Base-by-base conservation (phyloP, 2,797 vertebrate species). In the Macroramphosus scolopax region DNA sequence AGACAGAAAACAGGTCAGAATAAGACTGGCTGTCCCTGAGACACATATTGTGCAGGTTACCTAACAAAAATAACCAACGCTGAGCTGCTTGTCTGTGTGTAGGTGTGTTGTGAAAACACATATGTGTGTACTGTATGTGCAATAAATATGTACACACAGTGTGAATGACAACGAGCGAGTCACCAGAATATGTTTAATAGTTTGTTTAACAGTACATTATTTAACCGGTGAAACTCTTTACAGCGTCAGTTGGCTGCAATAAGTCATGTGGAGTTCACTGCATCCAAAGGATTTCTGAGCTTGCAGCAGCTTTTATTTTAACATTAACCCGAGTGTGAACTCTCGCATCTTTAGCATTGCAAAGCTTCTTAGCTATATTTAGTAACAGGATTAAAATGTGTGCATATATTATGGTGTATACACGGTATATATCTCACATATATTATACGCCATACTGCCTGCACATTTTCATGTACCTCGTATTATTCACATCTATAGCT, bases 1-100 rank as follows among this genome's bases (percentile, higher is more conserved):
- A 64, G 40, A 51, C 51, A 53, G 18, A 69, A 72, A 75, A n/a
- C 70, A 69, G 70, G 65, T 78, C 71, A 80, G 61, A 33, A 46
- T 48, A 32, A 70, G 55, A 56, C 53, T 32, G 43, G 43, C 47
- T 58, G 53, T 63, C 25, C 61, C 54, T 61, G 53, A 73, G 51
- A 82, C 57, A 49, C 57, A 66, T 62, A 71, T 68, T 78, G 68
- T 78, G 44, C 22, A 60, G 39, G 40, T 72, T 57, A 36, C 42
- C 48, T 42, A 63, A 67, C 58, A 74, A 63, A 81, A 81, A 77
- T 71, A 82, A 32, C 56, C 46, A 48, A 20, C 9, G 30, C 38
- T 24, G 25, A 56, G 53, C 52, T 69, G 48, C 36, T 20, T 29
- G 37, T 42, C 35, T 32, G 15, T 38, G 34, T 56, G 20, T 49